These are phyloP conservation scores for Okamejei kenojei DNA, from an alignment of 2,797 vertebrate genomes.

Conservation along the genomic window DNA sequence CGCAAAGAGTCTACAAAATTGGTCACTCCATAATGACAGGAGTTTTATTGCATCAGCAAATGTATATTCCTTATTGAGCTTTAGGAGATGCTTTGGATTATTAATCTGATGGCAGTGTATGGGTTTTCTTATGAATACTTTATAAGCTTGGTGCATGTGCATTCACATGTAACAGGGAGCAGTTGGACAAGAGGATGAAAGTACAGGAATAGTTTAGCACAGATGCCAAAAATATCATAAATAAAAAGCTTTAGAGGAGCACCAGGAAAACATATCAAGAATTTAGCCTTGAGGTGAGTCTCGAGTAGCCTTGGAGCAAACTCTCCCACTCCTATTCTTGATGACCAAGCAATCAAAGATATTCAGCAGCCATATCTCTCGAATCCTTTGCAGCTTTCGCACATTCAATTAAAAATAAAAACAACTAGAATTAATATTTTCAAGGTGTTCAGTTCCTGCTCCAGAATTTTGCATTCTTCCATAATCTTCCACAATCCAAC, in stretches of 20 bases:
- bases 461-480: too few relatives aligned
- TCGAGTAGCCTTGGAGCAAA: too few relatives aligned
- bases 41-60: not conserved
- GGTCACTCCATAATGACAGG: slow-evolving; percentile 9
- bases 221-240: not conserved
- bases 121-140: not conserved
- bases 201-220: not conserved
- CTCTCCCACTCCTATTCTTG: too few relatives aligned
- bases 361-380: too few relatives aligned
- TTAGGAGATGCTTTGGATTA: not conserved
- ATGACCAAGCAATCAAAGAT: too few relatives aligned
- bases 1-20: not conserved
- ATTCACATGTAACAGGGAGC: not conserved
- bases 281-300: too few relatives aligned
- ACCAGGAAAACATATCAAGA: not conserved
- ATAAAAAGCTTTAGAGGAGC: not conserved
- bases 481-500: too few relatives aligned
- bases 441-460: too few relatives aligned
- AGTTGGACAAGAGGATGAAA: not conserved
- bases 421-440: too few relatives aligned
- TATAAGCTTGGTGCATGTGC: not conserved
- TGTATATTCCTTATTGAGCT: not conserved
- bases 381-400: too few relatives aligned
- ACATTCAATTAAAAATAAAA: too few relatives aligned
- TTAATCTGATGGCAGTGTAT: not conserved